Conservation (phyloP, 2,797 vertebrate species). For the Sebastes melanostomus region DNA sequence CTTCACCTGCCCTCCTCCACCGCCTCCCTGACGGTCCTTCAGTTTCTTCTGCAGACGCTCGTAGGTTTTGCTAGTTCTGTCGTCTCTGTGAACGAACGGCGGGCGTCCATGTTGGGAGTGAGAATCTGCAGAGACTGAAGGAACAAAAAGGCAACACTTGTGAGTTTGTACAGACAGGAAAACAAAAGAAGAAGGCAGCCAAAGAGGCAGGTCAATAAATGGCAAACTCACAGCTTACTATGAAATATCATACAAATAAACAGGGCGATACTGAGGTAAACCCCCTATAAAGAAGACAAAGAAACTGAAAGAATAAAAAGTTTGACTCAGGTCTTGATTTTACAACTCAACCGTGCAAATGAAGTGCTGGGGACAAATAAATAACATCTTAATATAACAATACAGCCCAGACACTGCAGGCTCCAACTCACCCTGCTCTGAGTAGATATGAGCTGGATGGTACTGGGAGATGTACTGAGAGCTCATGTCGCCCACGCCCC, state of each 20-base stretch:
- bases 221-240: constrained; percentile 1
- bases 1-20: constrained; percentile 84
- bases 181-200: not conserved
- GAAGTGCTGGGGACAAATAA: constrained; percentile 2
- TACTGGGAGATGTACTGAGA: constrained; percentile 96
- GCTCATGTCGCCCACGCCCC: constrained; percentile 90
- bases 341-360: not conserved
- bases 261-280: not conserved
- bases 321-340: not conserved
- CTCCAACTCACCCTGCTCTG: constrained; percentile 90
- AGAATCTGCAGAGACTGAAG: constrained; percentile 84
- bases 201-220: not conserved
- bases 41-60: constrained; percentile 97
- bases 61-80: constrained; percentile 94
- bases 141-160: not conserved
- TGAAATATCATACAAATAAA: constrained; percentile 1
- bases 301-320: constrained; percentile 3
- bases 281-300: not conserved
- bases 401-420: not conserved
- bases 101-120: constrained; percentile 90
- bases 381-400: constrained; percentile 1
- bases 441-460: constrained; percentile 92
- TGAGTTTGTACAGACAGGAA: not conserved
- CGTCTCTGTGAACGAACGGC: constrained; percentile 89
- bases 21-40: constrained; percentile 90